phyloP scores from a whole-genome alignment of 1,140 invertebrate species.

The Chelonus insularis region DNA sequence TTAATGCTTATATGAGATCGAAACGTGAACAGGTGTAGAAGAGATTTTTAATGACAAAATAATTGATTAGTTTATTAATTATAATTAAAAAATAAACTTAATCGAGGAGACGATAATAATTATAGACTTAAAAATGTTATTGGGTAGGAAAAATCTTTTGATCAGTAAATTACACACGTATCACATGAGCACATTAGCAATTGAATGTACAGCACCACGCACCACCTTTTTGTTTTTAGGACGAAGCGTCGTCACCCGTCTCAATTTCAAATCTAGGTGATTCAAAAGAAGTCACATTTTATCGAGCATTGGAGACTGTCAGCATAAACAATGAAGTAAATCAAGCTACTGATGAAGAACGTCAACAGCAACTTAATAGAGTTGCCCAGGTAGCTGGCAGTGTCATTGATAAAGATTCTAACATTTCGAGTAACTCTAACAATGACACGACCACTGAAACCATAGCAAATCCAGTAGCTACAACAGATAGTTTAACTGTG shows the following conservation, averaged over 20 bases:
- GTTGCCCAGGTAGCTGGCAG: conserved; percentile 44
- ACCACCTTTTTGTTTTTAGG: conserved; percentile 55
- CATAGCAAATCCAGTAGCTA: conserved; percentile 35
- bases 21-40: neutral
- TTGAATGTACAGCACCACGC: conserved; percentile 50
- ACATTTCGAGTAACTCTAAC: conserved; percentile 36
- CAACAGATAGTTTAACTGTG: conserved; percentile 40
- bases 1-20: neutral
- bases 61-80: too few relatives aligned
- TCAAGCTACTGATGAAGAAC: conserved; percentile 32
- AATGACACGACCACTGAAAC: conserved; percentile 35
- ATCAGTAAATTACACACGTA: neutral
- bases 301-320: conserved; percentile 53
- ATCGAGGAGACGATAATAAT: too few relatives aligned
- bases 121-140: neutral
- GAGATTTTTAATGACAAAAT: neutral
- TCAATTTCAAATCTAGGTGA: conserved; percentile 50
- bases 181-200: conserved; percentile 18
- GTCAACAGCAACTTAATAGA: conserved; percentile 29
- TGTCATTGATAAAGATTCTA: conserved; percentile 38
- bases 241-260: conserved; percentile 38
- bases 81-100: too few relatives aligned
- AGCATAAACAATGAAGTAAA: conserved; percentile 50
- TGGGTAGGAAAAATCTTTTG: neutral
- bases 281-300: conserved; percentile 51